Evolutionary conservation across 2,888 invertebrate species (phyloP).

Genomic region (Heliconius aoede): DNA sequence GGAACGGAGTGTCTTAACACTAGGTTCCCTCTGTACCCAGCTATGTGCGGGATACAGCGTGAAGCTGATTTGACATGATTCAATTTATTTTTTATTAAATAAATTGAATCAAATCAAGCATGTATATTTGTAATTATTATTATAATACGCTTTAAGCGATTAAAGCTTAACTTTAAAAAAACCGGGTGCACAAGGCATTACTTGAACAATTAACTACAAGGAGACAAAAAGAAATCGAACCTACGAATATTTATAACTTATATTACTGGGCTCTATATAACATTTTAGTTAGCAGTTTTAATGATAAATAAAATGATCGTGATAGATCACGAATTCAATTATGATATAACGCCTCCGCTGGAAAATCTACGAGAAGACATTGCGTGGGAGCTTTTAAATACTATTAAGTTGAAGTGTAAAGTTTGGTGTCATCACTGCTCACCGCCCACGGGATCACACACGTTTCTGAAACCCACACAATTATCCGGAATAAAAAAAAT

Average conservation of each 20-base stretch:
- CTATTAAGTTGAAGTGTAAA: constrained; percentile 6
- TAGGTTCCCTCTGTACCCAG: no score
- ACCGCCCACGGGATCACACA: constrained; percentile 20
- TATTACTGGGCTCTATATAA: not conserved
- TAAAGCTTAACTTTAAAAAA: no score
- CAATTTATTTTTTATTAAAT: no score
- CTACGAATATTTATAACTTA: not conserved
- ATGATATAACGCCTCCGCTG: constrained; percentile 29
- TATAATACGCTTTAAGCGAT: no score
- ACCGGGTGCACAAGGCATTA: no score
- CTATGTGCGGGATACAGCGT: no score
- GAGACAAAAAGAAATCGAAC: not conserved
- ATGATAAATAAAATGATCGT: constrained; percentile 19
- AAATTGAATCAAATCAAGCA: no score
- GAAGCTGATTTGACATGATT: no score
- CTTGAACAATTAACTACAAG: not conserved
- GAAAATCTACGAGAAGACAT: constrained; percentile 35
- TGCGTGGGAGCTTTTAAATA: constrained; percentile 30
- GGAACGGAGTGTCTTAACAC: no score
- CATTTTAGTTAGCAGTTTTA: not conserved
- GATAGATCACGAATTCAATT: constrained; percentile 29
- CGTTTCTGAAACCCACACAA: not conserved
- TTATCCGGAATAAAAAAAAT: not conserved
- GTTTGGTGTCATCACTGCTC: constrained; percentile 21
- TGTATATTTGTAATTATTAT: no score